Evolutionary conservation across 2,797 vertebrate species (phyloP).

Genomic region (Argya squamiceps): DNA sequence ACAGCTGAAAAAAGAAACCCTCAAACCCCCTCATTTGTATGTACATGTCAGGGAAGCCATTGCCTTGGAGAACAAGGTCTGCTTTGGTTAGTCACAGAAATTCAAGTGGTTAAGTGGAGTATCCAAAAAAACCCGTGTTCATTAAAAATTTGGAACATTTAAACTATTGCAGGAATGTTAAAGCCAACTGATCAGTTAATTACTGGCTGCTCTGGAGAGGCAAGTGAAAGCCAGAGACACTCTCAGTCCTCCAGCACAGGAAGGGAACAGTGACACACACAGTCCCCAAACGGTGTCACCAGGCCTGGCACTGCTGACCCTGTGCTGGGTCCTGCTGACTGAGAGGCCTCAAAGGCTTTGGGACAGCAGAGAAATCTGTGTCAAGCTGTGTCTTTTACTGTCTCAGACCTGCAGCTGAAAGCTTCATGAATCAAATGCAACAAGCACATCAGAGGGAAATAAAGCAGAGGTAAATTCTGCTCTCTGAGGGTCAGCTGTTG

Average conservation of each 20-base stretch:
- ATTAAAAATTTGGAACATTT: conserved; percentile 6
- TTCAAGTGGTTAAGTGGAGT: background rate
- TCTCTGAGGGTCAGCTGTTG: background rate
- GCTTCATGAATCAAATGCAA: accelerated
- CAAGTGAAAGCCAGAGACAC: background rate
- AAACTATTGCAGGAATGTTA: conserved; percentile 1
- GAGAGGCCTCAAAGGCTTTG: background rate
- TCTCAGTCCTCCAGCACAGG: background rate
- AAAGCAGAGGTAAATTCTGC: background rate
- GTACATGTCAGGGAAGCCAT: background rate
- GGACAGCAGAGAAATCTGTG: background rate
- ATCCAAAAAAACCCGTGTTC: background rate
- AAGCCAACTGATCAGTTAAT: conserved; percentile 28
- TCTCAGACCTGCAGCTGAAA: background rate
- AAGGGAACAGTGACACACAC: background rate
- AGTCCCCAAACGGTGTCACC: background rate
- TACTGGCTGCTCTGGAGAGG: background rate
- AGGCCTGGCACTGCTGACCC: background rate
- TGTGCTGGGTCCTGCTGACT: background rate
- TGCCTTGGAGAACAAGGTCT: background rate
- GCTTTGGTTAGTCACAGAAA: background rate
- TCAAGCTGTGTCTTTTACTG: background rate
- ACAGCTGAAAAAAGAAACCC: background rate
- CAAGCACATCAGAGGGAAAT: background rate
- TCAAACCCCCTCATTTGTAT: background rate